phyloP scores from a whole-genome alignment of 2,888 invertebrate genomes.

The Synergus itoensis region DNA sequence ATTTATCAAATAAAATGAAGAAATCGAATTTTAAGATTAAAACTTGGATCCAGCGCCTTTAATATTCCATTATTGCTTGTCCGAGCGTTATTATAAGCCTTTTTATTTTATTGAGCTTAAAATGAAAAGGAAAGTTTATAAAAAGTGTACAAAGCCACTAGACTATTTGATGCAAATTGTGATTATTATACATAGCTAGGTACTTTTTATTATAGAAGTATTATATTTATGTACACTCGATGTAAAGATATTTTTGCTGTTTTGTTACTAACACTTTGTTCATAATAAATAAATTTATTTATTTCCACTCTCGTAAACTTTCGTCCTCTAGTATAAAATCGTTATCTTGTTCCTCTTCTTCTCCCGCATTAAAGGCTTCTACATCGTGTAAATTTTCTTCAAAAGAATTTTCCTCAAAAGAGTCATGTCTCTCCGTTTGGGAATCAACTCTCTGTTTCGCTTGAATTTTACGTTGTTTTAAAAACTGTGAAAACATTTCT shows the following conservation, averaged over 20 bases:
- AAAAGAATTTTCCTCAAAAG: slow-evolving; percentile 54
- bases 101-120: neutral
- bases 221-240: slow-evolving; percentile 51
- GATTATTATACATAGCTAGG: neutral
- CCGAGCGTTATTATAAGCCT: neutral
- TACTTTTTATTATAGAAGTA: slow-evolving; percentile 50
- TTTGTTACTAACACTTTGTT: slow-evolving; percentile 29
- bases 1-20: neutral
- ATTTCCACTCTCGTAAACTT: slow-evolving; percentile 11
- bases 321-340: slow-evolving; percentile 33
- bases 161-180: neutral
- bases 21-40: neutral
- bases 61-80: neutral
- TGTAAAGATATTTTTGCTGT: neutral
- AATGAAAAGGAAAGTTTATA: slow-evolving; percentile 1
- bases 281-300: slow-evolving; percentile 37
- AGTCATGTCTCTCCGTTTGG: slow-evolving; percentile 61
- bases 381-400: slow-evolving; percentile 49
- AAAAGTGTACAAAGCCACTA: neutral
- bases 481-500: slow-evolving; percentile 80
- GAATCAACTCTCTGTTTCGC: slow-evolving; percentile 58
- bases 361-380: neutral
- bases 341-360: neutral
- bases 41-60: neutral
- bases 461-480: slow-evolving; percentile 79